Evolutionary conservation across 2,888 invertebrate species (phyloP), one percentile per base, ranked within the genome.

Genomic region (Lacanobia oleracea): DNA sequence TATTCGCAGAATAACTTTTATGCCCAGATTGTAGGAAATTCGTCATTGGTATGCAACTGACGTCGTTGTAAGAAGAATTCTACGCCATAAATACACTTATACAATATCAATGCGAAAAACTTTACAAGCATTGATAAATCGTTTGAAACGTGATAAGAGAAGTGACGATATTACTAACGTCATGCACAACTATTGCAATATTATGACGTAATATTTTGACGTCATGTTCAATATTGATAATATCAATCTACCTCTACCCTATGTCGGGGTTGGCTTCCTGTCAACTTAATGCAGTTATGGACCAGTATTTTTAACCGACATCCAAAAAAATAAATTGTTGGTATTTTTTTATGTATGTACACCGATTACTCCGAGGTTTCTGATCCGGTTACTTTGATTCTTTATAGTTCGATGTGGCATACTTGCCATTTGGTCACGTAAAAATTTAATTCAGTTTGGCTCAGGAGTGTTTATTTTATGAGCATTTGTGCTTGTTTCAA

Each of bases 101-200:
- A 43, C 18, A 53, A 43, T 72, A 66, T 72, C 51, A 61, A 67
- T 61, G 65, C 53, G 1, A 37, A 21, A 14, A 6, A 23, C n/a
- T 60, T 67, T 48, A 23, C 51, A 56, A 21, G 54, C 60, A 64
- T 73, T 67, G 74, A 67, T 79, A 64, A 67, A 45, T 67, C 37
- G 14, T 21, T 37, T 16, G 27, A 63, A 60, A 62, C 65, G 5
- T 61, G 45, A 23, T 60, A 40, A 1, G n/a, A 18, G 16, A 33
- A 33, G 9, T 61, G 51, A 53, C 60, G 64, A 43, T 33, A 50
- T 1, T n/a, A 18, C 5, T 2, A 10, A 50, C 53, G 72, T 62
- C 45, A 62, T 53, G 2, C n/a, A 40, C n/a, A 10, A 12, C 10
- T 21, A n/a, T n/a, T 60, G 27, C 48, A 33, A 40, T 0, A 45